Evolutionary conservation across 2,888 invertebrate species (phyloP), one percentile per base, ranked within the genome.

Genomic region (Synergus gifuensis): DNA sequence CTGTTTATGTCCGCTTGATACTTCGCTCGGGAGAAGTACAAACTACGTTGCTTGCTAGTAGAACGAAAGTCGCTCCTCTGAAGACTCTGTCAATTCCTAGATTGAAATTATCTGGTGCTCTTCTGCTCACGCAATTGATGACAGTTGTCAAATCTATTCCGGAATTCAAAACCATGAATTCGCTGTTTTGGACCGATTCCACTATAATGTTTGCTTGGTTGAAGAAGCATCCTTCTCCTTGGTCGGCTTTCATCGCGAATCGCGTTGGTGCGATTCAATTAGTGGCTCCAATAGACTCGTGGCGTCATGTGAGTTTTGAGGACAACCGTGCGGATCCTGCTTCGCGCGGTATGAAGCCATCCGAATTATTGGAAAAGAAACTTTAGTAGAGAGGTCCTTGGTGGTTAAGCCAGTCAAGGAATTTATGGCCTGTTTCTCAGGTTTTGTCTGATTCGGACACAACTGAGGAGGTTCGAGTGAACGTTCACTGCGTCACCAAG

Each of bases 151-250:
- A 22, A 22, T 22, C 22, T 18, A 11, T 42, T 16, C 4, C 18
- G 54, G 46, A 16, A 16, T 67, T 67, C 28, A 7, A 16, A 7
- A 49, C 49, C 46, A 63, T 78, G 16, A 44, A 9, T 36, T 64
- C 58, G 9, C 42, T 64, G 1, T 79, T 0, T 60, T 82, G 79
- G 81, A 82, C 78, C 1, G 79, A 82, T 28, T 77, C 81, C 16
- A 76, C 76, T 8, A 66, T 82, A 2, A 54, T 64, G 2, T 40
- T 79, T 18, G 73, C 79, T 2, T 82, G 81, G 78, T n/a, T 79
- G 36, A 60, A 54, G 5, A 64, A 67, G 22, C 77, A 80, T n/a
- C 22, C 80, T 0, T 80, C 77, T 42, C 2, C 42, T 5, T 42
- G 42, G 42, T 22, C 22, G 22, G 1, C 22, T 22, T 22, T 22